Base-by-base conservation (phyloP, 1,140 invertebrate species). In the Mylabris phalerata region DNA sequence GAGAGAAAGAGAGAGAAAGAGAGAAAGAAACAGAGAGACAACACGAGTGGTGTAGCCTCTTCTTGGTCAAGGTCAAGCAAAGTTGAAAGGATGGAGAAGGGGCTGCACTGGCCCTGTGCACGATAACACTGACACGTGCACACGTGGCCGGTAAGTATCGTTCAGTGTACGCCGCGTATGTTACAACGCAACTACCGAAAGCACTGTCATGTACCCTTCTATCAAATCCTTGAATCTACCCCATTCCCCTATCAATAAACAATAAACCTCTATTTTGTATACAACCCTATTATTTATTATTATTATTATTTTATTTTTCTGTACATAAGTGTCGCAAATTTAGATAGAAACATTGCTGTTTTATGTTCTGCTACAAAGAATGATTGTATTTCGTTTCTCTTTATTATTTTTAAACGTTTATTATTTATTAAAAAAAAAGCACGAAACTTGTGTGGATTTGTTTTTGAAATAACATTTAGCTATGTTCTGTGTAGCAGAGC, bases 111-210 rank as follows among this genome's bases (percentile, higher is more conserved):
- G 54, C 52, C 63, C 27, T 54, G 44, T 55, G 65, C 60, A 59
- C 59, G 43, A 42, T 66, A 66, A 62, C 32, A 32, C 32, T 32
- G 32, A 7, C 32, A 32, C 32, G 32, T 32, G 60, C 59, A 57
- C 44, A 46, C 51, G 10, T 42, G 50, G 39, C 47, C 40, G 57
- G 64, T 66, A 66, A 67, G 62, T 68, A 65, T 50, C 47, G 43
- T 65, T 32, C 39, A 61, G 46, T 70, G 65, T 70, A 62, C 59
- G 67, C 63, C 60, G 63, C 59, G 67, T 58, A 55, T 66, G 62
- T 63, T 70, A 70, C 66, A 68, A 70, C 68, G 68, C 66, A 64
- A 67, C 61, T 63, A 63, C 66, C 62, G 63, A 42, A 52, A 70
- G 66, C 68, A 70, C 68, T 70, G 68, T 67, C 68, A 70, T 66